A percentile compares a stretch with the other conserved stretches of the same genome.
Evolutionary conservation across 1,140 invertebrate species (phyloP).

Genomic region (Episyrphus balteatus): DNA sequence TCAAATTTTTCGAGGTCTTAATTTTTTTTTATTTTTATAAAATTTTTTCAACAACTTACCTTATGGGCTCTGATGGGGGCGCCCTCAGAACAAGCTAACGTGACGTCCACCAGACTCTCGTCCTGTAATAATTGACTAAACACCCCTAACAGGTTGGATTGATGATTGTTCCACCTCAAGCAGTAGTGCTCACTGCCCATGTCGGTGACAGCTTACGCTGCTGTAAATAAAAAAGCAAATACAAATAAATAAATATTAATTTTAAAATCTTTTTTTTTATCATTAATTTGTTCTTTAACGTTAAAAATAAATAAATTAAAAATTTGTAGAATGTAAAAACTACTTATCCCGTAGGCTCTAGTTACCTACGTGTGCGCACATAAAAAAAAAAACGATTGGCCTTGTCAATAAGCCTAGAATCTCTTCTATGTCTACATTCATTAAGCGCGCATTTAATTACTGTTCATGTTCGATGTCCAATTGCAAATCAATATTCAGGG

Average conservation of each 20-base stretch:
- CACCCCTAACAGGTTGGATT: conserved; percentile 87
- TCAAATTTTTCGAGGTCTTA: no score
- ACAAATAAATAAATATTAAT: background rate
- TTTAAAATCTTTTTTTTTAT: no score
- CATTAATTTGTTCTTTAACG: background rate
- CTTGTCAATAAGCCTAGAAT: no score
- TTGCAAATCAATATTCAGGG: no score
- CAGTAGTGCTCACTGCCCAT: conserved; percentile 93
- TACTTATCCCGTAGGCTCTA: no score
- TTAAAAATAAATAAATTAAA: background rate
- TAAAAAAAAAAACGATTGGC: no score
- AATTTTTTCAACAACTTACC: conserved; percentile 33
- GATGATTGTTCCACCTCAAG: conserved; percentile 93
- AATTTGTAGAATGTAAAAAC: background rate
- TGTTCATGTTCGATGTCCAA: no score
- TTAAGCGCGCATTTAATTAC: no score
- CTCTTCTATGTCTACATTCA: no score
- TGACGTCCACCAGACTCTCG: conserved; percentile 90
- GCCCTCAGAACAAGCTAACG: conserved; percentile 86
- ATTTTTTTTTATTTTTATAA: no score
- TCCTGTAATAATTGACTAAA: conserved; percentile 89
- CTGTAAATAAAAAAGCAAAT: conserved; percentile 40
- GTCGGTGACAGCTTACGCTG: conserved; percentile 78
- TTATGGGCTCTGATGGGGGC: conserved; percentile 89
- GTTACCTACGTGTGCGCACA: no score